These are phyloP conservation scores for Epinephelus fuscoguttatus DNA, from an alignment of 2,113 vertebrate species.

Conservation along the genomic window DNA sequence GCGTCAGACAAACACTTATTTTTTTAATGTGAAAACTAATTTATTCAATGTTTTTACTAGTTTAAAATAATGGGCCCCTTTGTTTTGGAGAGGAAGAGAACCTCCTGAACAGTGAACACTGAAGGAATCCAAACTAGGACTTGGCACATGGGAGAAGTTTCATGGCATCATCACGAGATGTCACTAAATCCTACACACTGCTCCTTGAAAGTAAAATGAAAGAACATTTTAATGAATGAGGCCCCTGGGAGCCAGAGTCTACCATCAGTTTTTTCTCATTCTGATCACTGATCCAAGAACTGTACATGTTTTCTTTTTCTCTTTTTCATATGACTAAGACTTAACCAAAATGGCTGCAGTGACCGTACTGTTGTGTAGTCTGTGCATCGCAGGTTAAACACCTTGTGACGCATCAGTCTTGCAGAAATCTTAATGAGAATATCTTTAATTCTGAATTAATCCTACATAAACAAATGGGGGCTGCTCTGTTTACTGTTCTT, in stretches of 20 bases:
- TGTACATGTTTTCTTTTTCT: not conserved
- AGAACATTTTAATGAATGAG: conserved; percentile 45
- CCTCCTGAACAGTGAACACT: no score
- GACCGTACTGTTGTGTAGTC: not conserved
- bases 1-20: no score
- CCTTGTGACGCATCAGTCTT: not conserved
- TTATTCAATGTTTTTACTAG: no score
- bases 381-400: not conserved
- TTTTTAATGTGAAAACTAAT: no score
- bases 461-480: not conserved
- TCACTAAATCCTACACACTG: no score
- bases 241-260: conserved; percentile 39
- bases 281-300: conserved; percentile 16
- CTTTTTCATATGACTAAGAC: not conserved
- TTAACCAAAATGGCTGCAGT: not conserved
- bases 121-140: no score
- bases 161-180: no score
- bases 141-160: no score
- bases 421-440: not conserved
- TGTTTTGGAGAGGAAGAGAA: no score
- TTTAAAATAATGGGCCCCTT: no score
- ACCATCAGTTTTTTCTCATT: not conserved
- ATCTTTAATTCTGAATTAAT: not conserved
- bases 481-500: not conserved
- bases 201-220: not conserved